Conservation (phyloP, 1,140 invertebrate species). For the Yoshiicerus persimilis region DNA sequence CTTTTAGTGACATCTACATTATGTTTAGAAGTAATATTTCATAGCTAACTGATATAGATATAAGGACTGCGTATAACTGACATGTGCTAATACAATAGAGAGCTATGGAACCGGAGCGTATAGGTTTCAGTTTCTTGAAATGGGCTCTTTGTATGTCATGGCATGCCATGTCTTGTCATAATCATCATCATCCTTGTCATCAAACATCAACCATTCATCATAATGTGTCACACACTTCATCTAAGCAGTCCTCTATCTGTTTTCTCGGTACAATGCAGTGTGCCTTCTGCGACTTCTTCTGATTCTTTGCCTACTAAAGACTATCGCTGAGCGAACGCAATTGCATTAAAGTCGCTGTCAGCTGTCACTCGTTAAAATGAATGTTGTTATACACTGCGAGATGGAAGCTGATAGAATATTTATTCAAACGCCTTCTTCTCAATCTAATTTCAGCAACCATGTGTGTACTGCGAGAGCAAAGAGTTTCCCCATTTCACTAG, state of each 20-base stretch:
- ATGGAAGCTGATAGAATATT: background rate
- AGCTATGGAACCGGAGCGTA: too few species aligned
- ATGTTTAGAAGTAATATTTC: background rate
- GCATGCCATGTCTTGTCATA: background rate
- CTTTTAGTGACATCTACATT: background rate
- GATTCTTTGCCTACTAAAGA: background rate
- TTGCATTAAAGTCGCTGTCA: background rate
- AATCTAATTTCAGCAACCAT: background rate
- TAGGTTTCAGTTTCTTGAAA: background rate
- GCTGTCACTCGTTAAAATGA: background rate
- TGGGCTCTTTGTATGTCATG: background rate
- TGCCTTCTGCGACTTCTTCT: background rate
- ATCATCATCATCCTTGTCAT: conserved; percentile 17
- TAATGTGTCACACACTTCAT: conserved; percentile 4
- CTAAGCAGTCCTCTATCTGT: background rate
- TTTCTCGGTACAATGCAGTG: background rate
- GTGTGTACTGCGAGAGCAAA: background rate
- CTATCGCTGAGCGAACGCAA: background rate
- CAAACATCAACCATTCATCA: conserved; percentile 5
- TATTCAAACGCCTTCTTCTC: background rate
- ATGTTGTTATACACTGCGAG: background rate
- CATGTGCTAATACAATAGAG: background rate
- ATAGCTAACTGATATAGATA: background rate
- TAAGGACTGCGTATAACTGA: background rate
- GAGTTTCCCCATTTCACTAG: background rate